Evolutionary conservation across 2,113 vertebrate species (phyloP), one percentile per base, ranked within the genome.

Genomic region (Crotalus tigris): DNA sequence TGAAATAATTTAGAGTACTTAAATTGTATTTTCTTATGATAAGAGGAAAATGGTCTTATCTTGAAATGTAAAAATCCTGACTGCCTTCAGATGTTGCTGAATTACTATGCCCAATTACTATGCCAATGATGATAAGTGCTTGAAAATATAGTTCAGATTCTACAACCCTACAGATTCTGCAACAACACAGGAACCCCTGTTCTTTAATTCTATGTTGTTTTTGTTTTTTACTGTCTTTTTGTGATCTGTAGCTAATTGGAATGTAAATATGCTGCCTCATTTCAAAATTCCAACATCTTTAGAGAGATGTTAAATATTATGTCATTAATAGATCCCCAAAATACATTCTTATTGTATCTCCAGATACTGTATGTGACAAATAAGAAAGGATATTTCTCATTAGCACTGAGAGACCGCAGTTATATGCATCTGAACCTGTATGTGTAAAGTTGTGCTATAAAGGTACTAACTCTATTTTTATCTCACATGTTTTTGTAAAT

Each of bases 211-310:
- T 0, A 2, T 53, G 29, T 64, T 92, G 93, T 95, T 85, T 44
- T 53, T 92, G 90, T 93, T 53, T 92, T 92, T 93, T 53, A 46
- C 92, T 87, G 61, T 90, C 61, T 91, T 69, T 39, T 54, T 90
- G 55, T 46, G 5, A 92, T 33, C 91, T 17, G 39, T 88, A 92
- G 29, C 0, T 57, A 94, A 54, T 55, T 92, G 91, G 93, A 44
- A 55, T 33, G 11, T 87, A 54, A 81, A 88, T 89, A 75, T 55
- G 11, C 5, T 46, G 23, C 51, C 23, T 88, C 91, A 44, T 69
- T 92, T 55, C 51, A 88, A 89, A 92, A 29, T 26, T 15, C 33
- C 23, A 15, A 17, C 53, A 87, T 46, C 75, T 69, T 75, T 51
- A 75, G 51, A 55, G 33, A 57, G 19, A 15, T 46, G 33, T 89